Evolutionary conservation across 2,113 vertebrate genomes (phyloP).

Genomic region (Rhea pennata): DNA sequence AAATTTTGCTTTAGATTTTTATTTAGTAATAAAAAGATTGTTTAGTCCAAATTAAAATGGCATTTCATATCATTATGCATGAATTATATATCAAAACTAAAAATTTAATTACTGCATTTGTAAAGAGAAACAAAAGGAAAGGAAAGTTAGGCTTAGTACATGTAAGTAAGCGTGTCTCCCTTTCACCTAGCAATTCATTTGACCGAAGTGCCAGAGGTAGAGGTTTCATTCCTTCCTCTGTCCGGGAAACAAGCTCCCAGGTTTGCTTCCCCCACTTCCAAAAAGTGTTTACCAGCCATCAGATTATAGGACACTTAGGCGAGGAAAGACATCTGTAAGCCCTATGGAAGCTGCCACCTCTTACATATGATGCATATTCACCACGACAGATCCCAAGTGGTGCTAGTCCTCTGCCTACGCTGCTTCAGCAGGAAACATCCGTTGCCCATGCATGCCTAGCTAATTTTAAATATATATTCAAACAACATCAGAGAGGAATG

Average conservation of each 20-base stretch:
- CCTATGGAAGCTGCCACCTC: background rate
- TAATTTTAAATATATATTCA: too few relatives aligned
- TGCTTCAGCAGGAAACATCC: too few relatives aligned
- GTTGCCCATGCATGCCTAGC: too few relatives aligned
- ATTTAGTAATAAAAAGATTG: too few relatives aligned
- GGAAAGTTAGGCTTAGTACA: background rate
- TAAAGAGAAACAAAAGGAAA: background rate
- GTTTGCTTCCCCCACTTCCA: background rate
- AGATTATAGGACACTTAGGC: accelerated
- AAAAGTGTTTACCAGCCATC: too few relatives aligned
- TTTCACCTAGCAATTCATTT: background rate
- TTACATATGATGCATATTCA: accelerated
- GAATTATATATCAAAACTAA: background rate
- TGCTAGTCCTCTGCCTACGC: too few relatives aligned
- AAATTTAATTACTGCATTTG: too few relatives aligned
- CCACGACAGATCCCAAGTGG: too few relatives aligned
- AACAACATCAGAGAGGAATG: too few relatives aligned
- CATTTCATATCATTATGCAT: background rate
- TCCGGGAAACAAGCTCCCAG: background rate
- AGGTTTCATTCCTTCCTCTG: background rate
- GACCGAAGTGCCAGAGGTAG: too few relatives aligned
- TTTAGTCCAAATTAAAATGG: too few relatives aligned
- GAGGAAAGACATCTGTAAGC: background rate
- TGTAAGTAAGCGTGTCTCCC: background rate
- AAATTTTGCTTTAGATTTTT: too few relatives aligned